These are phyloP conservation scores for Heliconius sara DNA, from an alignment of 2,888 invertebrate species.

Conservation along the genomic window DNA sequence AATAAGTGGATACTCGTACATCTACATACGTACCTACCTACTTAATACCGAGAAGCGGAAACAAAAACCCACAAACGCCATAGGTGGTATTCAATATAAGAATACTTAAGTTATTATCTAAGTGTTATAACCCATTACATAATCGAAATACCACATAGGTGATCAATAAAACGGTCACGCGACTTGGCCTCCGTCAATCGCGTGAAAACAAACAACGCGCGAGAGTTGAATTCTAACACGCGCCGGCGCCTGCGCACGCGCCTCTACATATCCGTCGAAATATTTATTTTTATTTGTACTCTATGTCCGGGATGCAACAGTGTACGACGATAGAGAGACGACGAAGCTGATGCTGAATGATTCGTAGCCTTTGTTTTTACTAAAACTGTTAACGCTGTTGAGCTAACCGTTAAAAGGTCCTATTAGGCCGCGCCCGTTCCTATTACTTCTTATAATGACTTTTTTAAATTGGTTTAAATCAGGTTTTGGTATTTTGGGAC, in stretches of 20 bases:
- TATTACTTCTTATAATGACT: conserved; percentile 9
- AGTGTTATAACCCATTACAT: conserved; percentile 52
- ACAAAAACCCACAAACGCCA: conserved; percentile 29
- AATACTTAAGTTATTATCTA: conserved; percentile 35
- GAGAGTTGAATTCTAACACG: conserved; percentile 73
- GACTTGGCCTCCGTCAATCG: conserved; percentile 56
- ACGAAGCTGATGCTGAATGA: conserved; percentile 48
- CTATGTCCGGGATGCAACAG: conserved; percentile 60
- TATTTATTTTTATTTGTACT: conserved; percentile 75
- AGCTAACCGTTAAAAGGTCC: neutral
- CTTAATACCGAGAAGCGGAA: neutral
- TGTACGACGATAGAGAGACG: conserved; percentile 53
- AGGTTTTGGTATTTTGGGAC: neutral
- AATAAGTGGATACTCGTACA: too few relatives aligned
- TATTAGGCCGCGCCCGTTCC: neutral
- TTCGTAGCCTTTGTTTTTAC: conserved; percentile 35
- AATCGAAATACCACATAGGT: conserved; percentile 54
- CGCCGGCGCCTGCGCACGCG: conserved; percentile 71
- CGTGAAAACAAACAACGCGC: conserved; percentile 75
- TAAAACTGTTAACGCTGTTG: conserved; percentile 24
- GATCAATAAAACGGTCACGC: conserved; percentile 77
- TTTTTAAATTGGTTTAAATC: conserved; percentile 13
- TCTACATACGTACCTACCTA: neutral
- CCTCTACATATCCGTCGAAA: conserved; percentile 67
- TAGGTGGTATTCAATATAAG: conserved; percentile 24